A percentile compares a stretch with the other conserved stretches of the same genome.
phyloP scores from a whole-genome alignment of 2,888 invertebrate species.

The Cyrtodaria siliqua region DNA sequence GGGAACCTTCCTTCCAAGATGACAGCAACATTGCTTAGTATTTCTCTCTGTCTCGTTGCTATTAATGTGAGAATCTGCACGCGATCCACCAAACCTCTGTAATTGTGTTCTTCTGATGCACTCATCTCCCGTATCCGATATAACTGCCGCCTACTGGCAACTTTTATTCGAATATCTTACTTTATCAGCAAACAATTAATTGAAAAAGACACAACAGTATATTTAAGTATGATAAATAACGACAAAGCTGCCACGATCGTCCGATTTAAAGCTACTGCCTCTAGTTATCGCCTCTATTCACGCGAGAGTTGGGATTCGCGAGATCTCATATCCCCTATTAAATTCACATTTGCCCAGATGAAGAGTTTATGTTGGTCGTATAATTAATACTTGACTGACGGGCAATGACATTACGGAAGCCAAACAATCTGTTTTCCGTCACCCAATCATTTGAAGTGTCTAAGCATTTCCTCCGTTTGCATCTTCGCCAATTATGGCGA shows the following conservation, averaged over 20 bases:
- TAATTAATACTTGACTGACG: slow-evolving; percentile 49
- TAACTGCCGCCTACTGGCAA: neutral
- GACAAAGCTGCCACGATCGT: slow-evolving; percentile 7
- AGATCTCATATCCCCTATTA: slow-evolving; percentile 56
- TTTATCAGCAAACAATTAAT: slow-evolving; percentile 38
- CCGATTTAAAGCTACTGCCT: neutral
- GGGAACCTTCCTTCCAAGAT: too few relatives aligned
- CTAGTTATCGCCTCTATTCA: slow-evolving; percentile 47
- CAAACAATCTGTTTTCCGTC: slow-evolving; percentile 10
- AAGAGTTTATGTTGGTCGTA: slow-evolving; percentile 46
- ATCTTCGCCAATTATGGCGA: too few relatives aligned
- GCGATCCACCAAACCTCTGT: too few relatives aligned
- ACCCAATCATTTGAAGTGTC: neutral
- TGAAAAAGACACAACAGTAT: slow-evolving; percentile 43
- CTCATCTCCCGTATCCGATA: too few relatives aligned
- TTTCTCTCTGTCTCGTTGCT: too few relatives aligned
- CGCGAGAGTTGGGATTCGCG: slow-evolving; percentile 44
- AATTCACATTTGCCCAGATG: slow-evolving; percentile 54
- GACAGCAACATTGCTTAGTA: too few relatives aligned
- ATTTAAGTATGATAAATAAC: slow-evolving; percentile 35
- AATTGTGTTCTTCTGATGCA: too few relatives aligned
- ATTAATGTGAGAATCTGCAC: too few relatives aligned
- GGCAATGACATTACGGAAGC: slow-evolving; percentile 39
- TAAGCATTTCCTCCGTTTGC: too few relatives aligned
- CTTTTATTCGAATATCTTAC: neutral